These are phyloP conservation scores for Sula dactylatra DNA, from an alignment of 2,113 vertebrate genomes.

Conservation along the genomic window DNA sequence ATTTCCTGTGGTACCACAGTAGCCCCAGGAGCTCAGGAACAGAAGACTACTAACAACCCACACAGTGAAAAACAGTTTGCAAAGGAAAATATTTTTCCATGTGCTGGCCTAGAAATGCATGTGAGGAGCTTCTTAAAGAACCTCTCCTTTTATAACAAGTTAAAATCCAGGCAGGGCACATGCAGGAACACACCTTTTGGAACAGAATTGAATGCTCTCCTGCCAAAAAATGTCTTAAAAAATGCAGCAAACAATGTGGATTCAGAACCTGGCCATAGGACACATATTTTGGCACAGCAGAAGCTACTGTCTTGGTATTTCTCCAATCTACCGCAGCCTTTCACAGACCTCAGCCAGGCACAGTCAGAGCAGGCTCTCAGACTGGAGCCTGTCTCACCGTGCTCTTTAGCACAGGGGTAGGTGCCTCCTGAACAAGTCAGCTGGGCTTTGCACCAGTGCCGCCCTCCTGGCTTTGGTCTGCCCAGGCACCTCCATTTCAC, in stretches of 20 bases:
- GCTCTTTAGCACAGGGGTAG: background rate
- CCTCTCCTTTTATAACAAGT: background rate
- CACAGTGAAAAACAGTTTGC: background rate
- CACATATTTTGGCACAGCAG: background rate
- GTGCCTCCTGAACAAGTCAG: background rate
- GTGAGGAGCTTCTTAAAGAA: background rate
- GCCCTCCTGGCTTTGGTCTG: background rate
- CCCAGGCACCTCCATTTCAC: background rate
- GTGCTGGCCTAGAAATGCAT: background rate
- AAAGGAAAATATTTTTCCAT: conserved; percentile 1
- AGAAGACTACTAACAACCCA: background rate
- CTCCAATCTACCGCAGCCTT: fast-evolving
- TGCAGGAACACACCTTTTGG: background rate
- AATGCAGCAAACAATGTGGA: background rate
- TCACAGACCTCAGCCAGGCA: background rate
- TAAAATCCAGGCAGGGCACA: background rate
- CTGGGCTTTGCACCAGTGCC: background rate
- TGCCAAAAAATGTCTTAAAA: background rate
- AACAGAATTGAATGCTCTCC: background rate
- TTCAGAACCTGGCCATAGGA: background rate
- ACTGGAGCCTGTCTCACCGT: background rate
- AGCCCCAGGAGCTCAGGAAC: background rate
- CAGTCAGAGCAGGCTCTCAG: background rate
- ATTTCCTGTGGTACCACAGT: background rate
- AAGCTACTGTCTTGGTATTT: background rate